A percentile compares a stretch with the other conserved stretches of the same genome.
Conservation (phyloP, 2,888 invertebrate genomes). For the Argyra leucocephala region DNA sequence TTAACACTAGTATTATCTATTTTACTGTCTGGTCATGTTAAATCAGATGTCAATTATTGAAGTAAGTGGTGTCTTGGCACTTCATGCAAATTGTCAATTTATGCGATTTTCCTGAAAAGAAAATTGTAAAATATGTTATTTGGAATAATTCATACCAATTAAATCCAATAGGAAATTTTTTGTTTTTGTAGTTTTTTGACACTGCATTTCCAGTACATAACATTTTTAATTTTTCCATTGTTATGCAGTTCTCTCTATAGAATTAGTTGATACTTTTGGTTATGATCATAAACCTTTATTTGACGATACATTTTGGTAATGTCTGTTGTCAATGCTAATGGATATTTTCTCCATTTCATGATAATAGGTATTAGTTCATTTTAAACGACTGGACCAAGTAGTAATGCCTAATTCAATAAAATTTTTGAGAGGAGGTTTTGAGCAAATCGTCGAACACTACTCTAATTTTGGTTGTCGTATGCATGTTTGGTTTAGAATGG, state of each 20-base stretch:
- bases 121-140: no score
- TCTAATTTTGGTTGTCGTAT: conserved; percentile 11
- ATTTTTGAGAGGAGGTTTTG: conserved; percentile 12
- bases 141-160: no score
- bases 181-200: no score
- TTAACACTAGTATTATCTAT: no score
- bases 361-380: conserved; percentile 18
- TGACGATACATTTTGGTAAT: conserved; percentile 18
- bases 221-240: no score
- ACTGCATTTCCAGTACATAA: no score
- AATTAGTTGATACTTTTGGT: conserved; percentile 16
- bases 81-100: no score
- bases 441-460: conserved; percentile 16
- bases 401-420: conserved; percentile 14
- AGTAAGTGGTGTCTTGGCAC: no score
- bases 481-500: conserved; percentile 18
- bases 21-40: no score
- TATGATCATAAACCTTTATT: conserved; percentile 8
- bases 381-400: conserved; percentile 18
- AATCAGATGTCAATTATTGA: no score
- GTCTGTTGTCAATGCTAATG: conserved; percentile 13
- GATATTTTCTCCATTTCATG: conserved; percentile 13
- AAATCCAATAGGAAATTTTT: no score
- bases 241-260: conserved; percentile 18
- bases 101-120: no score